Conservation (phyloP, 2,113 vertebrate species). For the Ciconia maguari region DNA sequence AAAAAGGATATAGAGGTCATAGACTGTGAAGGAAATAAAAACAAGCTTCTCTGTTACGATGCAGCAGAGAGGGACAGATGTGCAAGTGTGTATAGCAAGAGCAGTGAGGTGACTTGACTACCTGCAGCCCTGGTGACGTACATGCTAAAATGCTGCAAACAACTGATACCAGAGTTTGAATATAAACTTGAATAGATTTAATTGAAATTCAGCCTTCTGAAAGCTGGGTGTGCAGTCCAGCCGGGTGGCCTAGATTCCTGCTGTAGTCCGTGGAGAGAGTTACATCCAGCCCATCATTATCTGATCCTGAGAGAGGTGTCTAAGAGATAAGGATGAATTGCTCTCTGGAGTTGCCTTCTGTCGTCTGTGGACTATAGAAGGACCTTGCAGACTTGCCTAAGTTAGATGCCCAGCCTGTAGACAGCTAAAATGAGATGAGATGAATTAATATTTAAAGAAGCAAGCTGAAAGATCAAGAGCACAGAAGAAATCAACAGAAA, state of each 20-base stretch:
- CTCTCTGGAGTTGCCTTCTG: neutral
- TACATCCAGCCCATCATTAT: neutral
- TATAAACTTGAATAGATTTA: neutral
- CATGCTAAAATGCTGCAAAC: neutral
- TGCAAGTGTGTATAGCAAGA: neutral
- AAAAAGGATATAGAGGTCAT: neutral
- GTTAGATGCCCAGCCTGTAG: neutral
- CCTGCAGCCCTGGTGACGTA: neutral
- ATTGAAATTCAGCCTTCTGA: neutral
- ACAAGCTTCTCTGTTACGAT: rapidly evolving
- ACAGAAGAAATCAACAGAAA: neutral
- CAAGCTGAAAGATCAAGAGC: neutral
- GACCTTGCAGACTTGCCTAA: neutral
- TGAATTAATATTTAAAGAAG: neutral
- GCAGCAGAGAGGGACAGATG: neutral
- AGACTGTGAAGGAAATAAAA: neutral
- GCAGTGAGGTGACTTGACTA: neutral
- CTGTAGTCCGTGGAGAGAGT: neutral
- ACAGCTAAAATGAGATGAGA: neutral
- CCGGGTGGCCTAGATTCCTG: neutral
- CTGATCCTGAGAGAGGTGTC: neutral
- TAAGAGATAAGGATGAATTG: neutral
- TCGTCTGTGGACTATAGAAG: neutral
- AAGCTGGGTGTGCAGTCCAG: neutral
- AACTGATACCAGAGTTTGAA: neutral